Base-by-base conservation (phyloP, 2,113 vertebrate genomes). In the Mormoops blainvillei region DNA sequence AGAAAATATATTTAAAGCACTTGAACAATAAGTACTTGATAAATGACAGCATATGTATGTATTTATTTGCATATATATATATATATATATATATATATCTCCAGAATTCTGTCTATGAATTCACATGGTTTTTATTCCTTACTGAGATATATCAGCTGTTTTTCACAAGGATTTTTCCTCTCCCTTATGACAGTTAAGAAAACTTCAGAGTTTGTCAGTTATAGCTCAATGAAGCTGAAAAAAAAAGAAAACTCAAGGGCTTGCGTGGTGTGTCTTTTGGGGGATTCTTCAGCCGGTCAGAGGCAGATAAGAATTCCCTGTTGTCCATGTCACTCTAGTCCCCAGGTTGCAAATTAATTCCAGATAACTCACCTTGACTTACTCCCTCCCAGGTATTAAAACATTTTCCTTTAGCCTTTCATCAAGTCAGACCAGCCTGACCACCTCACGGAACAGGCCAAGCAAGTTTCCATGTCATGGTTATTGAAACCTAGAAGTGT, bases 101-200 rank as follows among this genome's bases (percentile, higher is more conserved):
- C 20, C 7, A 58, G 52, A 94, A 89, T 89, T 97, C 71, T 86
- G 52, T 28, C 80, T 78, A 91, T 91, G 77, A 86, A 86, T 89
- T 92, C 45, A 14, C 24, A 12, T 38, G 56, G 12, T 24, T 97
- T 84, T 94, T 85, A 83, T 28, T 28, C 50, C n/a, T 90, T 81
- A 36, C 10, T 73, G 45, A 92, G 43, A 13, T 31, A 11, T 48
- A 38, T 63, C 74, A 68, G 41, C 48, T 92, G 12, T 86, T 94
- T 94, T 95, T 88, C 73, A 91, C 22, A 70, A 83, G 61, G 71
- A 58, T 28, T 45, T 93, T 45, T 92, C 73, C 20, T 73, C 26
- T 76, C 24, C 45, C 43, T 80, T 74, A 54, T 58, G 22, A 63
- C n/a, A 73, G 58, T 87, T 48, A 56, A 87, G 67, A 71, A 81